These are phyloP conservation scores for Streblospio benedicti DNA, from an alignment of 1,140 invertebrate genomes.

Conservation along the genomic window DNA sequence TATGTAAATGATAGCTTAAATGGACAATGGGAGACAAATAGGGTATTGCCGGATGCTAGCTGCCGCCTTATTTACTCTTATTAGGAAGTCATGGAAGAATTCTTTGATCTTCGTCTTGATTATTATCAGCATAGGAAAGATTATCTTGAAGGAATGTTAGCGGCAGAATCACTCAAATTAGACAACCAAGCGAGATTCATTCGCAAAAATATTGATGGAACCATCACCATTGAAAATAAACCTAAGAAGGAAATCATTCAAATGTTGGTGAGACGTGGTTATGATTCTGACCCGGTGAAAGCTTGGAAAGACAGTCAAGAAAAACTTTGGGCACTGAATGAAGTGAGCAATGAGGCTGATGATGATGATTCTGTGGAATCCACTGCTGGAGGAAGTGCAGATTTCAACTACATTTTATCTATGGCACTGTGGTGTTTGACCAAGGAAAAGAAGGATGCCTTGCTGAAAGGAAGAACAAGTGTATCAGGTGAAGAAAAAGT, in stretches of 20 bases:
- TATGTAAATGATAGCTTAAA: too few relatives aligned
- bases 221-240: slow-evolving; percentile 88
- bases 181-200: slow-evolving; percentile 92
- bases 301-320: slow-evolving; percentile 72
- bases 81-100: slow-evolving; percentile 81
- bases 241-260: slow-evolving; percentile 78
- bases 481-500: slow-evolving; percentile 33
- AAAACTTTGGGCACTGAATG: slow-evolving; percentile 28
- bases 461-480: slow-evolving; percentile 62
- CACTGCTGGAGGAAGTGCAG: slow-evolving; percentile 24
- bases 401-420: slow-evolving; percentile 49
- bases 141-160: slow-evolving; percentile 79
- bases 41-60: too few relatives aligned
- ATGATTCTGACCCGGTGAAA: slow-evolving; percentile 87
- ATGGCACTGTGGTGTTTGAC: slow-evolving; percentile 78
- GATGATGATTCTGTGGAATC: slow-evolving; percentile 21
- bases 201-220: slow-evolving; percentile 90
- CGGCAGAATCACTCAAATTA: slow-evolving; percentile 82
- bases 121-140: slow-evolving; percentile 81
- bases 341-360: slow-evolving; percentile 37
- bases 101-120: slow-evolving; percentile 71
- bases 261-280: slow-evolving; percentile 75
- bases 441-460: slow-evolving; percentile 84
- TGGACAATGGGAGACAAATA: too few relatives aligned
- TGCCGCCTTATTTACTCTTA: too few relatives aligned